Conservation (phyloP, 2,113 vertebrate species). For the Rana temporaria region DNA sequence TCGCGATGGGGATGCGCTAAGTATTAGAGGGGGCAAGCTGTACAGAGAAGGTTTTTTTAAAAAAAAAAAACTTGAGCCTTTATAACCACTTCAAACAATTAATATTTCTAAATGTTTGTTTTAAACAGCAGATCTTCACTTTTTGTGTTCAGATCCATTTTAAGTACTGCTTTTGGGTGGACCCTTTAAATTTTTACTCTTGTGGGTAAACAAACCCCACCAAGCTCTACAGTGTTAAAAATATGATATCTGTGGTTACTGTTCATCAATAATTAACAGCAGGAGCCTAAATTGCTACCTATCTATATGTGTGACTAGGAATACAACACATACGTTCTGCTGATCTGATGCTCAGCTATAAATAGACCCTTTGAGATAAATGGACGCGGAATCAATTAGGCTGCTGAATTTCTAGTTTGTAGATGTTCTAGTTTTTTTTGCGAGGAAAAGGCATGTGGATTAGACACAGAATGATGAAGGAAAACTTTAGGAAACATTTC, state of each 20-base stretch:
- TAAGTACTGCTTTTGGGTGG: too few species aligned
- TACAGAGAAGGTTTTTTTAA: too few species aligned
- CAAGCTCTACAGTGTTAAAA: not conserved
- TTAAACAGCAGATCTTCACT: too few species aligned
- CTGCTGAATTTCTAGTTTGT: slow-evolving; percentile 28
- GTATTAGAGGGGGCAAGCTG: too few species aligned
- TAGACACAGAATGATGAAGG: slow-evolving; percentile 31
- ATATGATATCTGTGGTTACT: not conserved
- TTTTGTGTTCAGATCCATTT: too few species aligned
- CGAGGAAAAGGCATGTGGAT: slow-evolving; percentile 11
- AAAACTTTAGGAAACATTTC: slow-evolving; percentile 39
- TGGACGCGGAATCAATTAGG: slow-evolving; percentile 37
- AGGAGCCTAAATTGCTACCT: slow-evolving; percentile 19
- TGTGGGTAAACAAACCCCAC: not conserved
- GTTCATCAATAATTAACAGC: slow-evolving; percentile 42
- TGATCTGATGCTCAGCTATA: slow-evolving; percentile 19
- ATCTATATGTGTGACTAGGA: slow-evolving; percentile 36
- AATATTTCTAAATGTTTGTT: too few species aligned
- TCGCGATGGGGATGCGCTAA: too few species aligned
- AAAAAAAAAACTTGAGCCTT: too few species aligned
- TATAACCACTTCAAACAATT: too few species aligned
- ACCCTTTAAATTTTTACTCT: too few species aligned
- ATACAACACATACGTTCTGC: slow-evolving; percentile 6
- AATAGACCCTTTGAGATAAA: slow-evolving; percentile 40
- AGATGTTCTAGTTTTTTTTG: not conserved